Percentiles rank a stretch among this genome's conserved stretches.
These are phyloP conservation scores for Chrysocyon brachyurus DNA, from an alignment of 2,797 vertebrate genomes.

Conservation along the genomic window DNA sequence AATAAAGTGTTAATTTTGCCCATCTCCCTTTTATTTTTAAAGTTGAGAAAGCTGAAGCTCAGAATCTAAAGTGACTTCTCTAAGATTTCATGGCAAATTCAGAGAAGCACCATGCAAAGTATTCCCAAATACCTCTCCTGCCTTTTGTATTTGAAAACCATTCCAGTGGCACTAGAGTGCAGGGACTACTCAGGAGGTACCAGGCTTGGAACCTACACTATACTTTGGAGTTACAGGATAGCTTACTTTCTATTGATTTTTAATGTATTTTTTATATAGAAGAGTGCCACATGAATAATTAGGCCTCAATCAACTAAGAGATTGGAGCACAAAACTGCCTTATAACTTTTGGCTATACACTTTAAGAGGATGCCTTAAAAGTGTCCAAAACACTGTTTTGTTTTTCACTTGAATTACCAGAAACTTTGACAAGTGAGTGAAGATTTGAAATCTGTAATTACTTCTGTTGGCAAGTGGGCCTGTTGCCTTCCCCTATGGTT, in stretches of 20 bases:
- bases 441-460: background rate
- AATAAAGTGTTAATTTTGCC: background rate
- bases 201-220: background rate
- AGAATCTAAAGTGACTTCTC: constrained; percentile 27
- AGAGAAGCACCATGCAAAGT: background rate
- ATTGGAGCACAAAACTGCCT: background rate
- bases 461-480: background rate
- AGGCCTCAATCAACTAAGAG: background rate
- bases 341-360: background rate
- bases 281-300: background rate
- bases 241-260: background rate
- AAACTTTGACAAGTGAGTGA: background rate
- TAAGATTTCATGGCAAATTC: constrained; percentile 42
- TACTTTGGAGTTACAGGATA: background rate
- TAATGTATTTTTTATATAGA: background rate
- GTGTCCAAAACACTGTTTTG: background rate
- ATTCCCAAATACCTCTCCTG: background rate
- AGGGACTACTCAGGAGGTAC: background rate
- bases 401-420: background rate
- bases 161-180: background rate
- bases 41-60: constrained; percentile 4
- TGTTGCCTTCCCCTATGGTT: background rate
- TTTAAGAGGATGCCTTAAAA: constrained; percentile 11
- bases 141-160: background rate
- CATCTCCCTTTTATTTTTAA: background rate